Evolutionary conservation across 2,888 invertebrate genomes (phyloP), one percentile per base, ranked within the genome.

Genomic region (Phytoseiulus persimilis): DNA sequence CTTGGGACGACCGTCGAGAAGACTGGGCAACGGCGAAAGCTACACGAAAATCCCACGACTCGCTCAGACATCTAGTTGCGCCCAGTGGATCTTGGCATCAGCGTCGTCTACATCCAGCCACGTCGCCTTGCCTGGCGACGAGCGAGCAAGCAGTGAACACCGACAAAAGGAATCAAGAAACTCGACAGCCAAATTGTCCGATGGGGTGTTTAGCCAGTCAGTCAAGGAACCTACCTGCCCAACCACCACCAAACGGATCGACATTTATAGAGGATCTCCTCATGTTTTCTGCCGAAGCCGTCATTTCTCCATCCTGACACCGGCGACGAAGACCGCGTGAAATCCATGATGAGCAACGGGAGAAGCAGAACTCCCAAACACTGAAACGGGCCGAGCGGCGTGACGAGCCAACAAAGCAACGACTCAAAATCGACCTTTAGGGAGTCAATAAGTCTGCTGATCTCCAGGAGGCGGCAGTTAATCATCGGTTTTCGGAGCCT

Each of bases 11-110:
- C 65, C 28, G 65, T 65, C 65, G 65, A 65, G 65, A 65, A 65
- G 65, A 65, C 65, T 65, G 65, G 65, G 65, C 65, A 65, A n/a
- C n/a, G n/a, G 28, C 28, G 65, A 65, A 2, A 14, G 65, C 65
- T 65, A 65, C 65, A 65, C 65, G 65, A 65, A 65, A 65, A 65
- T 65, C 65, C 65, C 65, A 65, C 65, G 65, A 65, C 65, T 65
- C 65, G 65, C 18, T 65, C 65, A 28, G 28, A 65, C 65, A 65
- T 65, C 65, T 14, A 65, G 65, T 65, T 65, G 65, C 65, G 65
- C 65, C 65, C 65, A 65, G 28, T 23, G 65, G 65, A 65, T 65
- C 65, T 65, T 65, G 65, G 65, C 65, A 65, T 14, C 65, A 28
- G 9, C 28, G 65, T 65, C 65, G 65, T 65, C 65, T 65, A 65